Evolutionary conservation across 2,797 vertebrate species (phyloP), one percentile per base, ranked within the genome.

Genomic region (Paedocypris micromegethes): DNA sequence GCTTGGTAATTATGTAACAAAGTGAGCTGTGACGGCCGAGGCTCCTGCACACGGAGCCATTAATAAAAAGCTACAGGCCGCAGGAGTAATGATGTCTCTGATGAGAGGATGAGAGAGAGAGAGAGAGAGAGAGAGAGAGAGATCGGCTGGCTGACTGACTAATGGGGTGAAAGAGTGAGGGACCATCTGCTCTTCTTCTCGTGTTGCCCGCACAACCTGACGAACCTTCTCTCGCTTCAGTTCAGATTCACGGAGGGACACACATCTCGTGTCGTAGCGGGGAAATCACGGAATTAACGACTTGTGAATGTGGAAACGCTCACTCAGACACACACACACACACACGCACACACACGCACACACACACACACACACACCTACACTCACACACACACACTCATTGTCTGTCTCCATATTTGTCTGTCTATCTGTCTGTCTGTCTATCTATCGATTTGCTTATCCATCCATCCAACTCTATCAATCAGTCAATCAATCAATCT

Each of bases 21-120:
- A 70, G 67, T 70, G 67, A 70, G 51, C 62, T 42, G 52, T 70
- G 62, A 63, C 44, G 52, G 45, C 59, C 62, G 59, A 55, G 48
- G 56, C 39, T 62, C 59, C 48, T 70, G 45, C 67, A 49, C 45
- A 57, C 47, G 58, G 63, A 64, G 40, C 6, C 41, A 68, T 63
- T 70, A 70, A 70, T 70, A 57, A 50, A 63, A 9, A 56, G 46
- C 59, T 63, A 53, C 59, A 49, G 68, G 59, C 59, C 50, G 6
- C 51, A 61, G 8, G 62, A 63, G 58, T 62, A 62, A 70, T 55
- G 52, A 5, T 56, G 64, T 70, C 63, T 70, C 46, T 40, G 49
- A 50, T 70, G 51, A 48, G 67, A 67, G 52, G 60, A 72, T 48
- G 72, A 60, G 70, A 71, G 73, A 51, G 51, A 66, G 58, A 59